Percentiles rank a stretch among this genome's conserved stretches.
phyloP scores from a whole-genome alignment of 2,113 vertebrate genomes.

The Fulmarus glacialis region DNA sequence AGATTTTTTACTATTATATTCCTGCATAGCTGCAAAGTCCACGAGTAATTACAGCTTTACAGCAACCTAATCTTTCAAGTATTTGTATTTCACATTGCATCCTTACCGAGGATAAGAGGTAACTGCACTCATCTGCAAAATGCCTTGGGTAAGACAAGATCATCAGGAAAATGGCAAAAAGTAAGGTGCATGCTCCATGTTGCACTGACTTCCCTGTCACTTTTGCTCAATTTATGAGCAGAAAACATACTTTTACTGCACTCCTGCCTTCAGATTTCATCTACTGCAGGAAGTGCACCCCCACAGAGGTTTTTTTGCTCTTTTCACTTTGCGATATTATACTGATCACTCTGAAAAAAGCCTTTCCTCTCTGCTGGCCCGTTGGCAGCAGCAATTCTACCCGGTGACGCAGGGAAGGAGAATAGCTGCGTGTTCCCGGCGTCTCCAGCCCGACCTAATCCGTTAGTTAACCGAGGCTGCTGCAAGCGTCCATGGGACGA shows the following conservation, averaged over 20 bases:
- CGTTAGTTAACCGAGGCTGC: not conserved
- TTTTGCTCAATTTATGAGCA: constrained; percentile 48
- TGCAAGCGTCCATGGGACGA: not conserved
- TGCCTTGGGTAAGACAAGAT: constrained; percentile 19
- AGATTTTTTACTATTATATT: not conserved
- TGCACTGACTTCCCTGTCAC: constrained; percentile 50
- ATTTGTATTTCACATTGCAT: not conserved
- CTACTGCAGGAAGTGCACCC: not conserved
- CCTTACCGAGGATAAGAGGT: not conserved
- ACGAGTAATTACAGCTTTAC: not conserved
- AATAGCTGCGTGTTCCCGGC: not conserved
- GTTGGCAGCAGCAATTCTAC: not conserved
- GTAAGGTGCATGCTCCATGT: not conserved
- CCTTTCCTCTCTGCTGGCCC: not conserved
- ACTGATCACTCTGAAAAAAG: not conserved
- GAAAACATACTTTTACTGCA: constrained; percentile 29
- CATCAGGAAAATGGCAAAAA: constrained; percentile 34
- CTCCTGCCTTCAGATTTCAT: constrained; percentile 56
- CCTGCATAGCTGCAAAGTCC: not conserved
- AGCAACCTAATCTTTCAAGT: not conserved
- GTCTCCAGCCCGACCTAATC: not conserved
- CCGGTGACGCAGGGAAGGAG: not conserved
- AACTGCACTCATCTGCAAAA: constrained; percentile 8
- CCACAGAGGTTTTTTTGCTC: not conserved
- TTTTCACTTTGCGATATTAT: not conserved